phyloP scores from a whole-genome alignment of 2,113 vertebrate genomes.

The Sturnus vulgaris region DNA sequence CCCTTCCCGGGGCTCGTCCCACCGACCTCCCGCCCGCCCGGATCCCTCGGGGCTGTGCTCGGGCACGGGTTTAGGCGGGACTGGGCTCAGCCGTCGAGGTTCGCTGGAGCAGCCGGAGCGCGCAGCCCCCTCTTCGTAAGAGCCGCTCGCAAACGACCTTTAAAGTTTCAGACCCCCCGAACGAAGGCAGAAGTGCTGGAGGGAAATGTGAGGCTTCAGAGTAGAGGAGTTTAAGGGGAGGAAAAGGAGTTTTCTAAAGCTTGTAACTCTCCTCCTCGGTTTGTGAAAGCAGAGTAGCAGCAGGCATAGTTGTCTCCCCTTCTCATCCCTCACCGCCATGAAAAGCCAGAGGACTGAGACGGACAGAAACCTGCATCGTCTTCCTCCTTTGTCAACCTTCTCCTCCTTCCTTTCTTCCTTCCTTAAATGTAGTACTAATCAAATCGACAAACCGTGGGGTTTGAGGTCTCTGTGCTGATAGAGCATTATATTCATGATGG shows the following conservation, averaged over 20 bases:
- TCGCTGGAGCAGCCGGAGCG: not conserved
- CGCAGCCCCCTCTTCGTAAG: accelerated
- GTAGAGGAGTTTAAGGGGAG: not conserved
- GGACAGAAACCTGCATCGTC: not conserved
- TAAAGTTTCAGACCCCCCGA: accelerated
- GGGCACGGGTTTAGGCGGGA: accelerated
- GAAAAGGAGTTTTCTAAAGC: not conserved
- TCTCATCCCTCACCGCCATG: accelerated
- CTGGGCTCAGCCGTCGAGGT: accelerated
- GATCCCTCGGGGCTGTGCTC: accelerated
- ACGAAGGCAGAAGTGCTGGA: accelerated
- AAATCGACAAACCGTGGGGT: accelerated
- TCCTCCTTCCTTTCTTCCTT: too few relatives aligned
- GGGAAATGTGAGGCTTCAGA: not conserved
- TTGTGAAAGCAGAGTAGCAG: not conserved
- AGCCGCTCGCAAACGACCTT: accelerated
- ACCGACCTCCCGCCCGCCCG: accelerated
- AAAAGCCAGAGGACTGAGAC: accelerated
- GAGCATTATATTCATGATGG: not conserved
- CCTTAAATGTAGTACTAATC: not conserved
- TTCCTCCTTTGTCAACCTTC: not conserved
- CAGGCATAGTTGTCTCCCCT: not conserved
- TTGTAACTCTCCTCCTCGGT: not conserved
- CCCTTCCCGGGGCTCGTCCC: not conserved
- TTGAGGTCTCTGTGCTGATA: not conserved